Conservation (phyloP, 2,113 vertebrate species). For the Pogonocichla stellata region DNA sequence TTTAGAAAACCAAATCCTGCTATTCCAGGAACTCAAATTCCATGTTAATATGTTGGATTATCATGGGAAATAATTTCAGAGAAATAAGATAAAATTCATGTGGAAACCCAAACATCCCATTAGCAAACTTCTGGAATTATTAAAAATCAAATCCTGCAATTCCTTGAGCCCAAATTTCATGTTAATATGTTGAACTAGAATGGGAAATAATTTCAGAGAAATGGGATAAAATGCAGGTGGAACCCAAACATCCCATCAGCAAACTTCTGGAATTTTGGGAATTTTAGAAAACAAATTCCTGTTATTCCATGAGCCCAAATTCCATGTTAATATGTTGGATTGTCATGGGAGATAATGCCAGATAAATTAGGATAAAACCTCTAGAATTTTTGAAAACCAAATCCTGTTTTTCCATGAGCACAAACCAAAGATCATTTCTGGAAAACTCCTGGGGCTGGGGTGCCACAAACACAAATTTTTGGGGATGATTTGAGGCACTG, state of each 20-base stretch:
- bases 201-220: background rate
- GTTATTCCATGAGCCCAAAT: background rate
- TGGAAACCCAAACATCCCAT: background rate
- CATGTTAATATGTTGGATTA: background rate
- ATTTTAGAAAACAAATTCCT: background rate
- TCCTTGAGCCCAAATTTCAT: too few species aligned
- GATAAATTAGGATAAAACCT: background rate
- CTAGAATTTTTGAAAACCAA: background rate
- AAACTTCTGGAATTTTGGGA: background rate
- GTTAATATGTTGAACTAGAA: background rate
- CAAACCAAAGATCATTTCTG: background rate
- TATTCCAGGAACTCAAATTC: too few species aligned
- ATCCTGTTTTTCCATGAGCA: background rate
- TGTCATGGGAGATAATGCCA: too few species aligned
- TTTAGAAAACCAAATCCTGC: too few species aligned
- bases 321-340: background rate
- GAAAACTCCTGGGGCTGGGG: too few species aligned
- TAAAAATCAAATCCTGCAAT: too few species aligned
- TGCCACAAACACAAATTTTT: too few species aligned
- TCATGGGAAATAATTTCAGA: background rate
- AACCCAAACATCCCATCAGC: background rate
- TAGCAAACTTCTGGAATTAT: background rate
- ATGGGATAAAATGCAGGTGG: background rate
- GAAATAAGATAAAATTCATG: background rate
- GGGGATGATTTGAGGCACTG: too few species aligned